phyloP scores from a whole-genome alignment of 2,797 vertebrate genomes.

The Macropodus opercularis region DNA sequence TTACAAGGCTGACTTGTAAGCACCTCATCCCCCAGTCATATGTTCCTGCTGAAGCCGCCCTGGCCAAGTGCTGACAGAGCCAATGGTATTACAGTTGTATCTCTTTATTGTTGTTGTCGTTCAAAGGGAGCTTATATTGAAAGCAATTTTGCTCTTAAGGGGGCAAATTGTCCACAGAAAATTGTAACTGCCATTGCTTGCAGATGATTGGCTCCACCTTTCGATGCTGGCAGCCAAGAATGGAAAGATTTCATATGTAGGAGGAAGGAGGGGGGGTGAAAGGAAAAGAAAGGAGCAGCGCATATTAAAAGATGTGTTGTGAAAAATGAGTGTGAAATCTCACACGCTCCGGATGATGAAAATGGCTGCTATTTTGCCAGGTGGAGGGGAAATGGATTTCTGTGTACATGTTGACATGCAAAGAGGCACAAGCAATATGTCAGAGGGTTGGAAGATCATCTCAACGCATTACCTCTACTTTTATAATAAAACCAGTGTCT shows the following conservation, averaged over 20 bases:
- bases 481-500: too few relatives aligned
- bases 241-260: conserved; percentile 81
- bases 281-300: conserved; percentile 49
- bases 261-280: conserved; percentile 36
- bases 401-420: conserved; percentile 50
- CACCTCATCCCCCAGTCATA: conserved; percentile 85
- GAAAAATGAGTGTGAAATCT: conserved; percentile 84
- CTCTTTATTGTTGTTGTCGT: conserved; percentile 86
- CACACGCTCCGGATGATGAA: conserved; percentile 77
- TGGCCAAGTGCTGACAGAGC: conserved; percentile 81
- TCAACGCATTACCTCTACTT: too few relatives aligned
- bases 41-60: conserved; percentile 75
- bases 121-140: conserved; percentile 86
- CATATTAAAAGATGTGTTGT: conserved; percentile 83
- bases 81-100: conserved; percentile 86
- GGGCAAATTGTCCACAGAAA: conserved; percentile 84
- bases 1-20: conserved; percentile 88
- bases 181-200: conserved; percentile 84
- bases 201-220: conserved; percentile 82
- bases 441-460: neutral
- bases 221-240: conserved; percentile 70
- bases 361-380: conserved; percentile 77
- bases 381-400: conserved; percentile 61
- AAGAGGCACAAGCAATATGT: conserved; percentile 38
- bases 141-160: conserved; percentile 89